These are phyloP conservation scores for Strigamia transsilvanica DNA, from an alignment of 2,888 invertebrate species.

Conservation along the genomic window DNA sequence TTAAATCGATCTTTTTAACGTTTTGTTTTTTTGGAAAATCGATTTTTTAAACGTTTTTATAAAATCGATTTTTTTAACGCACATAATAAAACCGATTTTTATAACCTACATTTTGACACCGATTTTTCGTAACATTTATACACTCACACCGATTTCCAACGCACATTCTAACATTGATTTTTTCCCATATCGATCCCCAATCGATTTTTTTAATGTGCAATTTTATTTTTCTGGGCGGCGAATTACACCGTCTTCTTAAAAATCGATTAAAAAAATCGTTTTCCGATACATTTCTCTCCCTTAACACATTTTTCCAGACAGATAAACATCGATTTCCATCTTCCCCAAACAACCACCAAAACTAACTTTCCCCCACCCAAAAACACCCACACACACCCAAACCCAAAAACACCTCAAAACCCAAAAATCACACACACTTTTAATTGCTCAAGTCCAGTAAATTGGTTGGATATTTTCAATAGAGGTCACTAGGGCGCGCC, in stretches of 20 bases:
- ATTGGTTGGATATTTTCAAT: constrained; percentile 37
- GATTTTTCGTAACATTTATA: background rate
- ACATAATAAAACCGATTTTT: background rate
- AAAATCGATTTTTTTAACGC: background rate
- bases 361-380: no score
- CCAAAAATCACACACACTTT: background rate
- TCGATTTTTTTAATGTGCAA: no score
- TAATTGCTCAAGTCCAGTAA: background rate
- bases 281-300: no score
- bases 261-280: no score
- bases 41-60: background rate
- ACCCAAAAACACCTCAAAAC: no score
- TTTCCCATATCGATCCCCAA: no score
- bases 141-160: no score
- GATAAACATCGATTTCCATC: background rate
- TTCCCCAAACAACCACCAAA: no score
- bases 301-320: no score
- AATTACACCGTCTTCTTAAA: no score
- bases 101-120: background rate
- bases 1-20: background rate
- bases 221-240: no score
- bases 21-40: background rate
- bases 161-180: background rate
- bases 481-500: constrained; percentile 40
- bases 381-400: no score